These are phyloP conservation scores for Romanogobio albipinnatus DNA, from an alignment of 2,113 vertebrate species.

Conservation along the genomic window DNA sequence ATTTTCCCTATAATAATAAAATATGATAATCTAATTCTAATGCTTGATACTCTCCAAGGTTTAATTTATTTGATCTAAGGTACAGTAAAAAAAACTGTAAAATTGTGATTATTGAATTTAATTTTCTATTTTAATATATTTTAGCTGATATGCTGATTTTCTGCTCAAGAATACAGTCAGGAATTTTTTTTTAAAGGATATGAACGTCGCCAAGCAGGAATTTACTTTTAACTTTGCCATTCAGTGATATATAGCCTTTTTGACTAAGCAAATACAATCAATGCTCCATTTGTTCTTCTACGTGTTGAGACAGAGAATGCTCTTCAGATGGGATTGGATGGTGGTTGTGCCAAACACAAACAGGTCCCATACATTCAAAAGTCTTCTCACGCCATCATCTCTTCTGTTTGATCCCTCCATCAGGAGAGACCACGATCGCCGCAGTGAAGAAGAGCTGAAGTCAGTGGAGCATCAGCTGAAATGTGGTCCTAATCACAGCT, in stretches of 20 bases:
- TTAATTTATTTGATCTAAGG: neutral
- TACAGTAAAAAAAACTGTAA: neutral
- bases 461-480: conserved; percentile 34
- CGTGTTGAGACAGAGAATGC: neutral
- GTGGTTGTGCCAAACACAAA: neutral
- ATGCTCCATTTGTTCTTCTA: neutral
- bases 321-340: neutral
- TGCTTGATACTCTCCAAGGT: neutral
- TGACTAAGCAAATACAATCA: neutral
- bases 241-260: neutral
- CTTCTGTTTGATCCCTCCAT: neutral
- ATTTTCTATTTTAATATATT: neutral
- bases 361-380: neutral
- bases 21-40: too few relatives aligned
- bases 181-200: neutral
- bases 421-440: neutral
- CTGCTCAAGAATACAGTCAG: neutral
- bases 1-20: too few relatives aligned
- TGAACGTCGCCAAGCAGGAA: neutral
- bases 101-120: neutral
- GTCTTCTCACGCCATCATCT: neutral
- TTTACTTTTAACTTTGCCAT: neutral
- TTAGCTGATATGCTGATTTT: neutral
- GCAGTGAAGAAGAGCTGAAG: neutral
- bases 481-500: conserved; percentile 42